These are phyloP conservation scores for Erethizon dorsatum DNA, from an alignment of 2,797 vertebrate species.

Conservation along the genomic window DNA sequence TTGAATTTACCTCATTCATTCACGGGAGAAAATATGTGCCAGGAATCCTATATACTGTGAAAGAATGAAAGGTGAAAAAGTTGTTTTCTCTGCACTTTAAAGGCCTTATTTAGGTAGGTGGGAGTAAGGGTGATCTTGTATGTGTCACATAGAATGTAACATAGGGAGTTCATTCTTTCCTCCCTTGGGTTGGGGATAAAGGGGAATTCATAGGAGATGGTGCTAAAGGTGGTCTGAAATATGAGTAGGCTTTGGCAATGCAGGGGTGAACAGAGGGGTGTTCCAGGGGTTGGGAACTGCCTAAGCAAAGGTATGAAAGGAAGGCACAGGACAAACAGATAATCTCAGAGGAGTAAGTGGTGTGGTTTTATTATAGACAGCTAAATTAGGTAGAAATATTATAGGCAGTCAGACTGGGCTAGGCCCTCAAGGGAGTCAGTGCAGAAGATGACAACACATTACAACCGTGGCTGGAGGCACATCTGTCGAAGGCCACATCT, in stretches of 20 bases:
- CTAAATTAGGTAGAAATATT: neutral
- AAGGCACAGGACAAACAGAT: neutral
- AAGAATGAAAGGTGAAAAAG: constrained; percentile 10
- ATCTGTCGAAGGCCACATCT: neutral
- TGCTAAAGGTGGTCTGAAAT: neutral
- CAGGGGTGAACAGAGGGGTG: neutral
- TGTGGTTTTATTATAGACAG: neutral
- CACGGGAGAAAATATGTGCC: neutral
- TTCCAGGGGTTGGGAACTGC: neutral
- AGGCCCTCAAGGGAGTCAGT: neutral
- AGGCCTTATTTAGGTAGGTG: neutral
- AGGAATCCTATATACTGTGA: neutral
- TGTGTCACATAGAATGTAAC: neutral
- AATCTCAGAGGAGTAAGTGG: accelerated
- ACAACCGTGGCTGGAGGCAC: neutral
- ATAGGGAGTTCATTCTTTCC: neutral
- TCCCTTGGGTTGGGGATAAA: neutral
- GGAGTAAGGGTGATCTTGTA: too few species aligned
- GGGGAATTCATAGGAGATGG: neutral
- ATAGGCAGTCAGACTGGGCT: neutral
- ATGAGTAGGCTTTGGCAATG: neutral
- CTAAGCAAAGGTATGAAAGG: neutral
- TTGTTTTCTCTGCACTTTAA: neutral
- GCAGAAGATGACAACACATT: neutral
- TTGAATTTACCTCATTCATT: constrained; percentile 65